phyloP scores from a whole-genome alignment of 2,797 vertebrate species.

The Cirrhinus mrigala region DNA sequence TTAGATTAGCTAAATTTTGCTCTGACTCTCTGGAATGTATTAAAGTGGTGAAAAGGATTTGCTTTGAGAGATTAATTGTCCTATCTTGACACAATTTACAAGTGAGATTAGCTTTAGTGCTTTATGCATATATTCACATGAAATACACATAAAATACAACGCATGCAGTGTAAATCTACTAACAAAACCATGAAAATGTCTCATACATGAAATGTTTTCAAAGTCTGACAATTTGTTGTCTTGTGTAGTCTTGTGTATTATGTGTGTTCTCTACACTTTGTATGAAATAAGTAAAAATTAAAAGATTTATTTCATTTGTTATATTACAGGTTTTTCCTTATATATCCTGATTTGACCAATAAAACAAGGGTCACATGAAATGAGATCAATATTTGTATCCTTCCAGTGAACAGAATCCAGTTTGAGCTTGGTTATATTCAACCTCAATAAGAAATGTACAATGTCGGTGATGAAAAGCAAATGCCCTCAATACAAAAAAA shows the following conservation, averaged over 20 bases:
- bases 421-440: not conserved
- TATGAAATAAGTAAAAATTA: not conserved
- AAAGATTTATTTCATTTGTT: not conserved
- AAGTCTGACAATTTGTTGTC: not conserved
- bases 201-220: not conserved
- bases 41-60: not conserved
- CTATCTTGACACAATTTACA: slow-evolving; percentile 17
- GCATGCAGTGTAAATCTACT: not conserved
- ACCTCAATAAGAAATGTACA: slow-evolving; percentile 24
- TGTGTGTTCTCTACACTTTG: not conserved
- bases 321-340: not conserved
- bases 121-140: not conserved
- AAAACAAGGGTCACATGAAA: not conserved
- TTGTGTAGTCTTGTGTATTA: not conserved
- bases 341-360: slow-evolving; percentile 4
- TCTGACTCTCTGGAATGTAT: slow-evolving; percentile 21
- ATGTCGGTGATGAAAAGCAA: not conserved
- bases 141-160: not conserved
- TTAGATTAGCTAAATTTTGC: slow-evolving; percentile 38
- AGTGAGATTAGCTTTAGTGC: not conserved
- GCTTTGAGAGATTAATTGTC: slow-evolving; percentile 32
- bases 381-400: slow-evolving; percentile 17
- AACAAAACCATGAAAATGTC: not conserved
- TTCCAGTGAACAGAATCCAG: not conserved
- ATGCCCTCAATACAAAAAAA: slow-evolving; percentile 31